Evolutionary conservation across 2,113 vertebrate genomes (phyloP), one percentile per base, ranked within the genome.

Genomic region (Sebastes fasciatus): DNA sequence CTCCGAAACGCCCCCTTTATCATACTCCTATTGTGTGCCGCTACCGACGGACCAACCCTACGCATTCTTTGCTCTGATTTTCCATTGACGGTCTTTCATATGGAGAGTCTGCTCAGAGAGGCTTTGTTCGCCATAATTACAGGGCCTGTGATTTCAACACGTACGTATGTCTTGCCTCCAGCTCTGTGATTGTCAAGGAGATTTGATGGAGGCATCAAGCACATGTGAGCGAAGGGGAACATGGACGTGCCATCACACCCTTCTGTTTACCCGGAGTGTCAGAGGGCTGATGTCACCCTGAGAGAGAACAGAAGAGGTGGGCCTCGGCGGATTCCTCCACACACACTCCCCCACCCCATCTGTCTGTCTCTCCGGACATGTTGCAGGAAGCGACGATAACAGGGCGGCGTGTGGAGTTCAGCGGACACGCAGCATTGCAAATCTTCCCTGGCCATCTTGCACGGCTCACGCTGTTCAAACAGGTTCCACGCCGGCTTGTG

Each of bases 401-500:
- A 82, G 86, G 90, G 78, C 60, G 65, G 82, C 8, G 80, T 40
- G 74, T 14, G 45, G 77, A 75, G 85, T 88, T 88, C 68, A 66
- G 85, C 55, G 85, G 89, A 77, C 86, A 83, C 62, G 88, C 86
- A 54, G 79, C 82, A 6, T 70, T 84, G 89, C 91, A 93, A 91
- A 95, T 95, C 93, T 34, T 94, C 93, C 91, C 83, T 45, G 89
- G 93, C 93, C 94, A 94, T 92, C 92, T 93, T 77, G 81, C 85
- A 69, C 77, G 52, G 69, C 88, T 90, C 88, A 63, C 60, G 73
- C 85, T 94, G 94, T 94, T 95, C 92, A 93, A 94, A 95, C 94
- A 95, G 91, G 92, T 94, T 92, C 92, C 63, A 86, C 83, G 90
- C 91, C 88, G 80, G 90, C 88, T 91, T 92, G 86, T 85, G 94